Base-by-base conservation (phyloP, 1,140 invertebrate species). In the Wiebesia pumilae region DNA sequence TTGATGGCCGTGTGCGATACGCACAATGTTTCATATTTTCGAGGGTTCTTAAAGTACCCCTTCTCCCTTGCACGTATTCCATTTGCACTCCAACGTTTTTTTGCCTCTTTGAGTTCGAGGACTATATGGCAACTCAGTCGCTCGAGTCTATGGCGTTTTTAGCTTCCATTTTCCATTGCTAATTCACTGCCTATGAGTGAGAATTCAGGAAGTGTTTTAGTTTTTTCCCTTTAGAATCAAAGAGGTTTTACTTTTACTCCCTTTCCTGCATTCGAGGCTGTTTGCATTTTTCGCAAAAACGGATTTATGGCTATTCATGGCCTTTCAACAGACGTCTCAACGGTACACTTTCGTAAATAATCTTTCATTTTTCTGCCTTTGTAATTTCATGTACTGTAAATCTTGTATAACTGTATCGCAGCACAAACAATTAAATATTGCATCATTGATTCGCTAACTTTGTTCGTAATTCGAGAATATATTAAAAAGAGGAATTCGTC, bases 1-100 rank as follows among this genome's bases (percentile, higher is more conserved):
- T 73, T 88, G 88, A 89, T 86, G 84, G 87, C 54, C 47, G 35
- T 81, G 71, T 54, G 14, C 51, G 51, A 85, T 85, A 83, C 85
- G 81, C n/a, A 79, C 89, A 83, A 89, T 89, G 87, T 89, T 89
- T 89, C 88, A 86, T 87, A 88, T 89, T 90, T 87, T 90, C 83
- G 43, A 87, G 82, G 87, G 77, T 43, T 73, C 71, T 81, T 80
- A 47, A 80, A 58, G 30, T 21, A 35, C 35, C 54, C 84, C 67
- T 40, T 35, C 78, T 69, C 79, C 73, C 51, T 51, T n/a, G 10
- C 12, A 3, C 65, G 19, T 19, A 77, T 79, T 84, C 83, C 75
- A 84, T 79, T 79, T 67, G 75, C 54, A 84, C 82, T 77, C 35
- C 62, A 83, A 38, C 3, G 35, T 40, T 40, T 58, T 77, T 58